Conservation (phyloP, 2,797 vertebrate genomes). For the Cygnus olor region DNA sequence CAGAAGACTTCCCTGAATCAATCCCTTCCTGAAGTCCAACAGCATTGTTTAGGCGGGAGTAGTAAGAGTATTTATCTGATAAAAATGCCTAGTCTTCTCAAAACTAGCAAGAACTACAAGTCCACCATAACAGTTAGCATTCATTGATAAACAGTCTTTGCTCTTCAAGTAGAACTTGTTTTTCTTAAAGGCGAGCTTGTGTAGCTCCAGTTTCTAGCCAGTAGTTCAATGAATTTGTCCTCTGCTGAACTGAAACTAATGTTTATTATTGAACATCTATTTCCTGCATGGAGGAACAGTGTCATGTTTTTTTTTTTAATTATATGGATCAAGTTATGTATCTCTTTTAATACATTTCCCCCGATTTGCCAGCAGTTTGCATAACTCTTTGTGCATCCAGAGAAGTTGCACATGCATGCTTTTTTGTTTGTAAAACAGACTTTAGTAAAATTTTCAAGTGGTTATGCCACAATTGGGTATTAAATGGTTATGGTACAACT, state of each 20-base stretch:
- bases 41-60: not conserved
- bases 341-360: not conserved
- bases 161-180: not conserved
- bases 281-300: not conserved
- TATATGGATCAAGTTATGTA: not conserved
- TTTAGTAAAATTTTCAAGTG: not conserved
- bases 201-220: not conserved
- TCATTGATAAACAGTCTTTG: not conserved
- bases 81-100: not conserved
- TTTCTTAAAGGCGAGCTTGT: not conserved
- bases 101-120: not conserved
- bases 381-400: not conserved
- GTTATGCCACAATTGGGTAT: not conserved
- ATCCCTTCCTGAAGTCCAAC: not conserved
- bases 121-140: not conserved
- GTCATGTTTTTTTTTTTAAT: not conserved
- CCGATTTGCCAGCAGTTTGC: not conserved
- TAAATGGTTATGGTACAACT: not conserved
- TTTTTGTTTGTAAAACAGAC: not conserved
- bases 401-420: rapidly evolving
- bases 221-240: not conserved
- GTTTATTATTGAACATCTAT: not conserved
- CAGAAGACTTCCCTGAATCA: not conserved
- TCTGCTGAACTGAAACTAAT: not conserved
- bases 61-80: not conserved